A percentile compares a stretch with the other conserved stretches of the same genome.
These are phyloP conservation scores for Aurelia aurita complex sp. Pacific DNA, from an alignment of 30 jellyfish, hydroid and myxozoan genomes.

Conservation along the genomic window DNA sequence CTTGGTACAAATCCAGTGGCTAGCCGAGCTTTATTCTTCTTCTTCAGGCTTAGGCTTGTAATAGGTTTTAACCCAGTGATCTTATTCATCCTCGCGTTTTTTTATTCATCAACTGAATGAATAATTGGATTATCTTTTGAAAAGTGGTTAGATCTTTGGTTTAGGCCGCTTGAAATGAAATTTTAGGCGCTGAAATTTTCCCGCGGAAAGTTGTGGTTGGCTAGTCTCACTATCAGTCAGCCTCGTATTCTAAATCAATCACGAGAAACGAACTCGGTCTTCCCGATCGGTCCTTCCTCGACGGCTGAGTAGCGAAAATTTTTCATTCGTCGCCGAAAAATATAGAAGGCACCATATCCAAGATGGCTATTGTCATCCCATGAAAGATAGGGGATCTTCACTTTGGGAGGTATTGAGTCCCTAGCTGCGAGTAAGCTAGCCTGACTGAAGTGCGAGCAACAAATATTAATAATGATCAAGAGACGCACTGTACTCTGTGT, in stretches of 20 bases:
- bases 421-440: too few species aligned
- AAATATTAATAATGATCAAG: too few species aligned
- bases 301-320: too few species aligned
- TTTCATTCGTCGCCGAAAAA: too few species aligned
- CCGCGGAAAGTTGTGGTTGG: slow-evolving; percentile 13
- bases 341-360: too few species aligned
- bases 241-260: neutral
- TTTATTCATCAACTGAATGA: neutral
- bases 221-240: neutral
- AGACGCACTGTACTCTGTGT: too few species aligned
- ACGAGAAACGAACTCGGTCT: too few species aligned
- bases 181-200: slow-evolving; percentile 13
- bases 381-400: too few species aligned
- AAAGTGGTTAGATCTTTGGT: neutral
- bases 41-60: neutral
- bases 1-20: slow-evolving; percentile 7
- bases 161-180: neutral
- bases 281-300: too few species aligned
- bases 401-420: too few species aligned
- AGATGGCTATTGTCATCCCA: too few species aligned
- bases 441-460: too few species aligned
- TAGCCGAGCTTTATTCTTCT: neutral
- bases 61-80: neutral
- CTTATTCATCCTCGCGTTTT: neutral
- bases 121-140: neutral